Evolutionary conservation across 2,797 vertebrate genomes (phyloP), one percentile per base, ranked within the genome.

Genomic region (Melanotaenia parkinsoni): DNA sequence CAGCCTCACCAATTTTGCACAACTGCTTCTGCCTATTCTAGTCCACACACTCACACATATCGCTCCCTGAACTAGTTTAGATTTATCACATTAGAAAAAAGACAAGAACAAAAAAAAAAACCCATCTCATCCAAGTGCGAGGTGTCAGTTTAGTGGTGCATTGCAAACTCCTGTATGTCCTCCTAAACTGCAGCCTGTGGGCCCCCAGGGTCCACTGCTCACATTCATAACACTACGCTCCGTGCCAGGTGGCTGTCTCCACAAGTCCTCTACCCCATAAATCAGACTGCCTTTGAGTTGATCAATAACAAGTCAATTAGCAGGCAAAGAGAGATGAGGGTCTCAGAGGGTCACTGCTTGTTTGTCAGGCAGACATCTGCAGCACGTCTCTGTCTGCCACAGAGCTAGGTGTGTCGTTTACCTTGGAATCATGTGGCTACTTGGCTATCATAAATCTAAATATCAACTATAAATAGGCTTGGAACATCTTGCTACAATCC

Each of bases 231-330:
- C 89, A 85, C 80, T 59, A 73, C 3, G 63, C 82, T 90, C 71
- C 45, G 75, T 81, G 90, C 94, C 94, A 95, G 94, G 92, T 94
- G 94, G 91, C 88, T 93, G 92, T 93, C 90, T 90, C 77, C 80
- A 59, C 80, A 81, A 84, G 81, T 89, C 81, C 69, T 80, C 86
- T 81, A 84, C 24, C 81, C 85, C 93, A 93, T 94, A 91, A 91
- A 95, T 94, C 93, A 95, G 91, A 90, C 93, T 90, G 92, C 87
- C 91, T 84, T 90, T 88, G 87, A 89, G 81, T 92, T 95, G 92
- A 95, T 95, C 93, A 95, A 94, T 95, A 95, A 94, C 95, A 95
- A 94, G 92, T 93, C 91, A 92, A 94, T 94, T 92, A 93, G 91
- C 87, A 87, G 91, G 84, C 70, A 40, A 67, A 58, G 82, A 91